These are phyloP conservation scores for Hermaeophaga mercurialis DNA, from an alignment of 2,888 invertebrate genomes.

Conservation along the genomic window DNA sequence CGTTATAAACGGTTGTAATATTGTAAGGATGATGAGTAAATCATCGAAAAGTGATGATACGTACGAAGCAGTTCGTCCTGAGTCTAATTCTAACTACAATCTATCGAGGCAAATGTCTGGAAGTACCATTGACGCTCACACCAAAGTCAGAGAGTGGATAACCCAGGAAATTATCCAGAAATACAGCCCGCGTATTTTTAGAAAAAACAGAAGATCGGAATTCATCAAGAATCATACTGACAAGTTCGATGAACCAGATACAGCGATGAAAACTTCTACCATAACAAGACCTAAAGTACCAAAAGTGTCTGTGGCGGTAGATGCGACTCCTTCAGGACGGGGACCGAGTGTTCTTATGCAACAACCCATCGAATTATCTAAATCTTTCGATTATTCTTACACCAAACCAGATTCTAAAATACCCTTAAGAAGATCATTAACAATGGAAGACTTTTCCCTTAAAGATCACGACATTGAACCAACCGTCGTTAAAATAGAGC, in stretches of 20 bases:
- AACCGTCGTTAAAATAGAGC: slow-evolving; percentile 62
- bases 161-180: slow-evolving; percentile 77
- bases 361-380: slow-evolving; percentile 76
- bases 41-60: slow-evolving; percentile 60
- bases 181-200: slow-evolving; percentile 70
- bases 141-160: slow-evolving; percentile 88
- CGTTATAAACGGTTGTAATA: slow-evolving; percentile 61
- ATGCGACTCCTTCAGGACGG: slow-evolving; percentile 77
- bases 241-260: neutral
- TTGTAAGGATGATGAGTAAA: slow-evolving; percentile 63
- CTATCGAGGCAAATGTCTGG: slow-evolving; percentile 74
- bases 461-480: slow-evolving; percentile 36
- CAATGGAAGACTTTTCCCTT: slow-evolving; percentile 56
- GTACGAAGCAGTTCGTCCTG: slow-evolving; percentile 61
- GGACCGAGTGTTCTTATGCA: slow-evolving; percentile 75
- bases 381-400: slow-evolving; percentile 62
- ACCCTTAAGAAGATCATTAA: slow-evolving; percentile 58
- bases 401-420: slow-evolving; percentile 37
- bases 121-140: slow-evolving; percentile 83
- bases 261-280: slow-evolving; percentile 44
- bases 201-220: slow-evolving; percentile 57
- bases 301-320: slow-evolving; percentile 77
- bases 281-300: slow-evolving; percentile 56
- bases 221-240: slow-evolving; percentile 33
- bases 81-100: slow-evolving; percentile 66